Percentiles rank a stretch among this genome's conserved stretches.
phyloP scores from a whole-genome alignment of 2,888 invertebrate species.

The Meganola albula region DNA sequence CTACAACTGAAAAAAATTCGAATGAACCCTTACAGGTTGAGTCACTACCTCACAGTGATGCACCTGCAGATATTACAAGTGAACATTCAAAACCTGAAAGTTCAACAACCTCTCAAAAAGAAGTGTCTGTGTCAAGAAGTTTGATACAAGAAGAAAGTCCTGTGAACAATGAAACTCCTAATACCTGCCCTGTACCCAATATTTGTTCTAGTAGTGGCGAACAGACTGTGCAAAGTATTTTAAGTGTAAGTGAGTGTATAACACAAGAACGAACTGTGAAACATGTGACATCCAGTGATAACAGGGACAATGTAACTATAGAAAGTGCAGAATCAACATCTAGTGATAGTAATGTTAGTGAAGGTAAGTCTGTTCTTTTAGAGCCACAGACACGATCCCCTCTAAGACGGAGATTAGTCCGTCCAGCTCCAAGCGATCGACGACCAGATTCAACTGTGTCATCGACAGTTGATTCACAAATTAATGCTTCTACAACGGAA shows the following conservation, averaged over 20 bases:
- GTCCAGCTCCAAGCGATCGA: constrained; percentile 57
- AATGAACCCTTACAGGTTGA: constrained; percentile 22
- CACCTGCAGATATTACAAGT: constrained; percentile 21
- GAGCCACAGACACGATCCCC: constrained; percentile 54
- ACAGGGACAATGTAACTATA: constrained; percentile 59
- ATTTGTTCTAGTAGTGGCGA: constrained; percentile 55
- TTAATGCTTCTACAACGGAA: constrained; percentile 40
- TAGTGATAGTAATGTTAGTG: constrained; percentile 67
- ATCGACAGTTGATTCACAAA: constrained; percentile 63
- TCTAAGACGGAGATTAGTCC: constrained; percentile 54
- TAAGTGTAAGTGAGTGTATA: constrained; percentile 49
- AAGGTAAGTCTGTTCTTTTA: constrained; percentile 36
- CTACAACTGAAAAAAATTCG: constrained; percentile 39
- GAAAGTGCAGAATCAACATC: constrained; percentile 72
- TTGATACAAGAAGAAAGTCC: no score
- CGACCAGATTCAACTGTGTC: constrained; percentile 70
- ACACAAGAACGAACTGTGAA: constrained; percentile 60
- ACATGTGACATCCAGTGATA: constrained; percentile 67
- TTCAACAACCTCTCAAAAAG: constrained; percentile 21
- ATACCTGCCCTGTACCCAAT: constrained; percentile 18
- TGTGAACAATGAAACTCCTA: constrained; percentile 18
- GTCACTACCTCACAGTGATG: constrained; percentile 18
- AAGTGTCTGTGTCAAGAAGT: constrained; percentile 17
- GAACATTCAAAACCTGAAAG: constrained; percentile 33
- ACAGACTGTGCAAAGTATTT: constrained; percentile 43